Evolutionary conservation across 2,797 vertebrate species (phyloP), one percentile per base, ranked within the genome.

Genomic region (Epinephelus coioides): DNA sequence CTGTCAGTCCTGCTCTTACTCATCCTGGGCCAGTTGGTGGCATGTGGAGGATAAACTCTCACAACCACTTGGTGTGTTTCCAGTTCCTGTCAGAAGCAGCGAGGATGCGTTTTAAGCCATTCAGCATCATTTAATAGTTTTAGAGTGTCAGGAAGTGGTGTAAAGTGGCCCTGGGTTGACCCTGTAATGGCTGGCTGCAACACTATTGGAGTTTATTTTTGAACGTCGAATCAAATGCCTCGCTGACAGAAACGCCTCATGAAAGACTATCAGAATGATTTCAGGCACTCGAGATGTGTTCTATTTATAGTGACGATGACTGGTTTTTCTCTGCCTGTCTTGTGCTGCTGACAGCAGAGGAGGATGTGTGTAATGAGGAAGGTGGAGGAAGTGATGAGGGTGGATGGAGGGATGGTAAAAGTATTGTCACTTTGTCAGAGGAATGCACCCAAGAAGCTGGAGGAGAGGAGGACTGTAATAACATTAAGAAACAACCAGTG

Each of bases 241-340:
- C 3, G 7, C 87, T 38, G 72, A 65, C 61, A 90, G 84, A 87
- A 89, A 86, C 38, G 38, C 78, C 82, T 86, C 86, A 84, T 90
- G 85, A 91, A 93, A 89, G 87, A 88, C 86, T 83, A 91, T 89
- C 88, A 79, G 74, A 85, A 76, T 77, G 78, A 91, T 89, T 90
- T 81, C 75, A 91, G 78, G 86, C 81, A 90, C 78, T 88, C 81
- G 80, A 93, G 87, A 92, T 73, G 70, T 82, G 87, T 84, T 89
- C 92, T 94, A 93, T 94, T 92, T 92, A 92, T 92, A 89, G 91
- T 56, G 25, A n/a, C 6, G 34, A 76, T 73, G 82, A 69, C 78
- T 76, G 64, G 27, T 84, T 90, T 85, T 76, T 69, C 72, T 87
- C 85, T 76, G 51, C 84, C 66, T 63, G 66, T 73, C 49, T 82